Conservation (phyloP, 2,113 vertebrate genomes). For the Semicossyphus pulcher region DNA sequence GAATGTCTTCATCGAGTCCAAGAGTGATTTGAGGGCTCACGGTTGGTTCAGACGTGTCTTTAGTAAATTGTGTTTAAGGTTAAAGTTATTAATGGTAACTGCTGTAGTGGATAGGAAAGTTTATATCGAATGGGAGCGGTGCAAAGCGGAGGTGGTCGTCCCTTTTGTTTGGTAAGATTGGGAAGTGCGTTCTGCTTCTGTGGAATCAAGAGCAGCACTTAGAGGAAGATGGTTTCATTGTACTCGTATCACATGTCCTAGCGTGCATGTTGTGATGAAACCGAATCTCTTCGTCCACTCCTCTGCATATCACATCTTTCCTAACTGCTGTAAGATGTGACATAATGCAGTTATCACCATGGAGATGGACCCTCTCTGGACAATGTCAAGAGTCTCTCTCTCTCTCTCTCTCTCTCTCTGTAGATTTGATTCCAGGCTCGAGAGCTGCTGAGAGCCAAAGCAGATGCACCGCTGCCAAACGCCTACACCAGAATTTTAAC, state of each 20-base stretch:
- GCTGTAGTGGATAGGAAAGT: no score
- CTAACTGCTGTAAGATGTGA: constrained; percentile 42
- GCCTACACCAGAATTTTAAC: constrained; percentile 20
- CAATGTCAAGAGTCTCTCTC: constrained; percentile 58
- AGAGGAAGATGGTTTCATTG: background rate
- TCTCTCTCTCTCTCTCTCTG: constrained; percentile 21
- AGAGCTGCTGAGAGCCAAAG: constrained; percentile 43
- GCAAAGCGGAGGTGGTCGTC: background rate
- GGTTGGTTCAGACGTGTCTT: no score
- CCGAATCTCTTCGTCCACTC: constrained; percentile 25
- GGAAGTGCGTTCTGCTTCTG: no score
- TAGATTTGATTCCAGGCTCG: constrained; percentile 39
- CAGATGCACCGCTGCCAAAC: constrained; percentile 40
- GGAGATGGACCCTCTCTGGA: constrained; percentile 67
- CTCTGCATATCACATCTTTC: constrained; percentile 27
- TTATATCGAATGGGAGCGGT: no score
- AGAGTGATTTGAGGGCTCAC: no score
- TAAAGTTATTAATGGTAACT: no score
- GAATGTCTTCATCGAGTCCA: no score
- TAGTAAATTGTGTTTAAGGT: no score
- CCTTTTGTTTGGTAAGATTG: background rate
- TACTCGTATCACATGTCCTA: constrained; percentile 1
- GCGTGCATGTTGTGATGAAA: constrained; percentile 36
- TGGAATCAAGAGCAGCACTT: no score
- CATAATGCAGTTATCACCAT: constrained; percentile 72